Conservation (phyloP, 2,888 invertebrate species). For the Deilephila elpenor region DNA sequence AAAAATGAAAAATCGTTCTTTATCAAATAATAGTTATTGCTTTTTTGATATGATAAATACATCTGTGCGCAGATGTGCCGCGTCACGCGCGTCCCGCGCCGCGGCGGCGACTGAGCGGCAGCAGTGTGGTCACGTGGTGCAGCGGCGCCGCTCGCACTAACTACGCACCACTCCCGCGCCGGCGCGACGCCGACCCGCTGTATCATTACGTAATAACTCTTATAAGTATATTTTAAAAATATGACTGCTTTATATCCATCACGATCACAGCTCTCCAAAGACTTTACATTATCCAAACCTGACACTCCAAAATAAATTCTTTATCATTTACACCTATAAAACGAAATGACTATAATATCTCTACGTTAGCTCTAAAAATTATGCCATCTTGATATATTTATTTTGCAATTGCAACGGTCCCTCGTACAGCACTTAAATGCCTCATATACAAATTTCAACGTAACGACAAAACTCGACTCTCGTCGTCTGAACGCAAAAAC, state of each 20-base stretch:
- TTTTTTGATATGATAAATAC: conserved; percentile 82
- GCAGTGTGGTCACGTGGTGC: too few species aligned
- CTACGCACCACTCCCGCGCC: background rate
- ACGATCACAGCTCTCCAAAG: conserved; percentile 84
- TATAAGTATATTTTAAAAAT: conserved; percentile 83
- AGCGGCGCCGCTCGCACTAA: too few species aligned
- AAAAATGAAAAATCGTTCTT: conserved; percentile 77
- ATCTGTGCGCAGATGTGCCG: conserved; percentile 62
- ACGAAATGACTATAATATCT: conserved; percentile 83
- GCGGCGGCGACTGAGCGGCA: conserved; percentile 31
- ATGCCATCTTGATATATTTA: conserved; percentile 84
- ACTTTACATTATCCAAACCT: conserved; percentile 81
- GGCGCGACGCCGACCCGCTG: conserved; percentile 46
- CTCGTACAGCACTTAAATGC: conserved; percentile 83
- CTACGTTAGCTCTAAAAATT: conserved; percentile 83
- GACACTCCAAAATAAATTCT: conserved; percentile 84
- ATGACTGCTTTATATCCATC: conserved; percentile 84
- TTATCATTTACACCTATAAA: conserved; percentile 83
- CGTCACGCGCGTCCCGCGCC: conserved; percentile 35
- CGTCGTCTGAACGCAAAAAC: conserved; percentile 63
- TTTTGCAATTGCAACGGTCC: conserved; percentile 85
- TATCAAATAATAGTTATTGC: conserved; percentile 84
- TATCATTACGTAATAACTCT: conserved; percentile 81
- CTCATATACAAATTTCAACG: conserved; percentile 79
- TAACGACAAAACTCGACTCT: conserved; percentile 73